These are phyloP conservation scores for Oryzias dopingdopingensis DNA, from an alignment of 2,797 vertebrate genomes.

Conservation along the genomic window DNA sequence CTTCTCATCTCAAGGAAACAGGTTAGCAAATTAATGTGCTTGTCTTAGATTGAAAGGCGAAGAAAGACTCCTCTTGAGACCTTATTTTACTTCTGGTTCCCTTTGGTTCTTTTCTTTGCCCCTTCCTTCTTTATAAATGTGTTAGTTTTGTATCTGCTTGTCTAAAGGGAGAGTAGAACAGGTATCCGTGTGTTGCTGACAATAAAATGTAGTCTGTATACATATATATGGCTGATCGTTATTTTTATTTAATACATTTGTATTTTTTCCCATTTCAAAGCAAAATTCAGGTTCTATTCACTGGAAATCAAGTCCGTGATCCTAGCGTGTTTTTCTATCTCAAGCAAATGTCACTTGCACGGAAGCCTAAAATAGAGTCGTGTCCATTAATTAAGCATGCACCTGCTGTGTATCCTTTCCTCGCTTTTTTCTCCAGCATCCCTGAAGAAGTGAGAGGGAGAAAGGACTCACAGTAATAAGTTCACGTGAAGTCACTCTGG, in stretches of 20 bases:
- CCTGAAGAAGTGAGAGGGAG: slow-evolving; percentile 37
- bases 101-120: slow-evolving; percentile 13
- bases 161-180: slow-evolving; percentile 55
- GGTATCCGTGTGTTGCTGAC: slow-evolving; percentile 30
- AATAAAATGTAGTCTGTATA: slow-evolving; percentile 64
- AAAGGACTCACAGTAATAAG: slow-evolving; percentile 23
- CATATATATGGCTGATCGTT: slow-evolving; percentile 15
- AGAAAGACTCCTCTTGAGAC: slow-evolving; percentile 4
- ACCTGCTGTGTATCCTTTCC: slow-evolving; percentile 59
- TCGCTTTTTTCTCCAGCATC: slow-evolving; percentile 42
- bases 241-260: neutral
- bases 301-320: slow-evolving; percentile 32
- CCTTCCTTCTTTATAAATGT: slow-evolving; percentile 65
- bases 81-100: neutral
- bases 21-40: too few species aligned
- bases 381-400: slow-evolving; percentile 72
- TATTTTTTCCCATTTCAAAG: too few species aligned
- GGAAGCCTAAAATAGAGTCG: slow-evolving; percentile 60
- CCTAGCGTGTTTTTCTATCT: slow-evolving; percentile 35
- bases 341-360: slow-evolving; percentile 25
- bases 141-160: slow-evolving; percentile 68
- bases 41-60: too few species aligned
- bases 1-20: neutral
- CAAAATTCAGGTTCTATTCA: neutral
- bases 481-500: slow-evolving; percentile 28